Evolutionary conservation across 2,113 vertebrate genomes (phyloP).

Genomic region (Bos javanicus): DNA sequence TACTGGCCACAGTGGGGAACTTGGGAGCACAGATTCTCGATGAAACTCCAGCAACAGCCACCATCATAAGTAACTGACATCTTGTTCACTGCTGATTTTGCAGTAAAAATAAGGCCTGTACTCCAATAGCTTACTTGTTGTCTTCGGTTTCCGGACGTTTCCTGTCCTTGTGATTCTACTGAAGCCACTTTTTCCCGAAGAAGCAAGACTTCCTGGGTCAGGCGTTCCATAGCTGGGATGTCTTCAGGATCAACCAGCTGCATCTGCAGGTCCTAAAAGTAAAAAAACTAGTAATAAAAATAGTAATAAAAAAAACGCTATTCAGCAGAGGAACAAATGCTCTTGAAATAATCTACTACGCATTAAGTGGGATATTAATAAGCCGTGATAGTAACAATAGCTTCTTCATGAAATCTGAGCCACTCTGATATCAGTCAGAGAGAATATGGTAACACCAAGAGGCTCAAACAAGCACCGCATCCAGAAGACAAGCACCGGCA

Average conservation of each 20-base stretch:
- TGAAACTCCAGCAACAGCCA: neutral
- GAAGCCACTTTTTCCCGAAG: conserved; percentile 85
- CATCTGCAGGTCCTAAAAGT: conserved; percentile 88
- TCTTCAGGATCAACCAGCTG: conserved; percentile 88
- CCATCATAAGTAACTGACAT: neutral
- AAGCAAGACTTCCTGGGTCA: conserved; percentile 88
- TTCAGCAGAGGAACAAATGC: neutral
- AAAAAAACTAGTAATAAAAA: neutral
- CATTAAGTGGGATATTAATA: neutral
- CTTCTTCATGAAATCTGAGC: neutral
- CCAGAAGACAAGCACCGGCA: neutral
- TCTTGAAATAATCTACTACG: neutral
- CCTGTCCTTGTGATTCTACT: conserved; percentile 74
- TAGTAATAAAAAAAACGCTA: neutral
- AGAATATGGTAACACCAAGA: neutral
- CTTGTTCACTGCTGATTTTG: neutral
- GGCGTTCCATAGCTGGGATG: conserved; percentile 86
- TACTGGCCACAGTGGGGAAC: neutral
- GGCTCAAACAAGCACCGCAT: neutral
- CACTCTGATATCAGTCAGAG: neutral
- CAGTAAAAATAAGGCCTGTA: neutral
- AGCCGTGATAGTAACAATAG: neutral
- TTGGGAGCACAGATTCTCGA: neutral
- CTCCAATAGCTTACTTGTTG: conserved; percentile 81
- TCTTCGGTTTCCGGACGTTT: conserved; percentile 76